Evolutionary conservation across 2,797 vertebrate species (phyloP), one percentile per base, ranked within the genome.

Genomic region (Zenarchopterus dispar): DNA sequence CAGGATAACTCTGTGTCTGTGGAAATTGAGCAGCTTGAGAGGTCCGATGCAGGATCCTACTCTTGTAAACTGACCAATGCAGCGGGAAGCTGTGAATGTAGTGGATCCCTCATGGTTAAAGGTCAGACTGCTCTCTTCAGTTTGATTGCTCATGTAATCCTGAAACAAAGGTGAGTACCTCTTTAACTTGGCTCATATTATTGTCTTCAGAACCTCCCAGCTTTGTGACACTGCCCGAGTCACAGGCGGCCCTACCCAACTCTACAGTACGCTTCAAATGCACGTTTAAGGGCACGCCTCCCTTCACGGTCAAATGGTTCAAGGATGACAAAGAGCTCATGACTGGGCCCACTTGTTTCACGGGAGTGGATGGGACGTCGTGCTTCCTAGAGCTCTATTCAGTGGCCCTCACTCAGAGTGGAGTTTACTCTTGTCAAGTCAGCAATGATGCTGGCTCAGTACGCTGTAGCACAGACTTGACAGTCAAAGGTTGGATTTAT

Each of bases 271-370:
- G 95, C 71, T 97, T 99, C 91, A 98, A 96, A 85, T 91, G 94
- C 66, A 91, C 93, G 5, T 94, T 99, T 49, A 96, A 95, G 86
- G 98, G 98, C 93, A 98, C 96, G 0, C 94, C 96, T 4, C 96
- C 97, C 0, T 98, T 99, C 87, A 94, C 84, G n/a, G 91, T 99
- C 78, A 98, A 96, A 86, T 99, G 98, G 98, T 96, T 98, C 82
- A 98, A 96, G 91, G 95, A 99, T 15, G 95, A 98, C 63, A 86
- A 93, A 8, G 96, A 99, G 89, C 93, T 99, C 87, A 90, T 92
- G 81, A 93, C 96, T 42, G 96, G 96, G 85, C 94, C 96, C 47
- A 93, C 93, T 17, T 99, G 96, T 86, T 97, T 97, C 88, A 95
- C 94, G 66, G 96, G 96, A 56, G 91, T 95, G 73, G 97, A 99